Evolutionary conservation across 2,113 vertebrate species (phyloP), one percentile per base, ranked within the genome.

Genomic region (Andinoacara biseriatus): DNA sequence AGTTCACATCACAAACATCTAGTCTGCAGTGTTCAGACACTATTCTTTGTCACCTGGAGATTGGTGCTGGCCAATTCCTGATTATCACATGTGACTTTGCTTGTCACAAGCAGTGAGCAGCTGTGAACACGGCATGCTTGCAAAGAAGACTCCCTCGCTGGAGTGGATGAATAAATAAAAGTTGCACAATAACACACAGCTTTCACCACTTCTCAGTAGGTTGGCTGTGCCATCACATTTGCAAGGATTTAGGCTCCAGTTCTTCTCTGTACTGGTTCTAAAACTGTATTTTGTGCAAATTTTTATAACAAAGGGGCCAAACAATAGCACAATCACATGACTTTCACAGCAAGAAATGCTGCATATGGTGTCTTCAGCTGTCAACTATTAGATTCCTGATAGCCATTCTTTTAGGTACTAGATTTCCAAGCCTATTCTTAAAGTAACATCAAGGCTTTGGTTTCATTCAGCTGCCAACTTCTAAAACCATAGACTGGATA

Each of bases 141-240:
- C 46, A 54, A 72, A 31, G 46, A 69, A 31, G 65, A 49, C 65
- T 69, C 1, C 2, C 65, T 69, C 43, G 43, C 24, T 49, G 24
- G 46, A 26, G 46, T 31, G 26, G 65, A 72, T 72, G 46, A 52
- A 72, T 52, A 72, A 52, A 72, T 72, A 52, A 72, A 52, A 72
- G 49, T 31, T 17, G 26, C 20, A 52, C 46, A 72, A 31, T 52
- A 72, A 7, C 43, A 52, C 65, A 69, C 46, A 72, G 67, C 46
- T 72, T 72, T 72, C 46, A 46, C 20, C 67, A 72, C 43, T 31
- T 72, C 67, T 26, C 67, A 72, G 46, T 72, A n/a, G 65, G 24
- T 20, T 52, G 24, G 43, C 65, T 29, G 40, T 72, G 5, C 40
- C 31, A 46, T 52, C 43, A 72, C 43, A 72, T 20, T 72, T 52